A percentile compares a stretch with the other conserved stretches of the same genome.
phyloP scores from a whole-genome alignment of 1,140 invertebrate genomes.

The Matsumurasca onukii region DNA sequence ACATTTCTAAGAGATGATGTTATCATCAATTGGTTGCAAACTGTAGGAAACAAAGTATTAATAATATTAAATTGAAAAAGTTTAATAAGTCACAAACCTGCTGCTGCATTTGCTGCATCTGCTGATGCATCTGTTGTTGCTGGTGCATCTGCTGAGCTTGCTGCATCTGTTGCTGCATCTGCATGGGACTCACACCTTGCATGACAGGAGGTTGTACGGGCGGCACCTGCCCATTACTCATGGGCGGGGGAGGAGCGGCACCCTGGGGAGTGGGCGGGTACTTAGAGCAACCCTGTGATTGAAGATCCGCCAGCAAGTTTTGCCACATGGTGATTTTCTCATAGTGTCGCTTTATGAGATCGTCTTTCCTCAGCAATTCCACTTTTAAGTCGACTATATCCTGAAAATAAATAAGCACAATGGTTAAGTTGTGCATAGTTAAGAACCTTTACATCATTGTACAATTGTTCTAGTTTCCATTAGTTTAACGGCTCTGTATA shows the following conservation, averaged over 20 bases:
- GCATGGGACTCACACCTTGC: background rate
- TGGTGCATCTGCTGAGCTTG: slow-evolving; percentile 41
- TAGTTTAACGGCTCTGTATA: too few relatives aligned
- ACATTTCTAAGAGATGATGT: too few relatives aligned
- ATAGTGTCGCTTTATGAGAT: slow-evolving; percentile 83
- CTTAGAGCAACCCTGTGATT: slow-evolving; percentile 51
- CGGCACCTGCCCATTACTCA: slow-evolving; percentile 13
- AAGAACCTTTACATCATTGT: too few relatives aligned
- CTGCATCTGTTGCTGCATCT: slow-evolving; percentile 38
- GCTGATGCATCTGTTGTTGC: slow-evolving; percentile 47
- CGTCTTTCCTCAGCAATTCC: slow-evolving; percentile 84
- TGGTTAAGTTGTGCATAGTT: too few relatives aligned
- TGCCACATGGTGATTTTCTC: slow-evolving; percentile 91
- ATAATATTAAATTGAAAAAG: background rate
- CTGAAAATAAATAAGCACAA: slow-evolving; percentile 46
- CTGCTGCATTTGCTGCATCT: slow-evolving; percentile 52
- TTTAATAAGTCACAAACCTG: slow-evolving; percentile 41
- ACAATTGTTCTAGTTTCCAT: too few relatives aligned
- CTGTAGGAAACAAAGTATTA: too few relatives aligned
- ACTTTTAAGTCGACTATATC: slow-evolving; percentile 82
- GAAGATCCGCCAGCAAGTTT: slow-evolving; percentile 72
- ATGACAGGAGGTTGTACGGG: background rate
- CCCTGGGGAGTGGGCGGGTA: too few relatives aligned
- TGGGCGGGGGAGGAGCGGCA: slow-evolving; percentile 31
- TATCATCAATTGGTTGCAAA: too few relatives aligned